These are phyloP conservation scores for Diorhabda elongata DNA, from an alignment of 1,140 invertebrate genomes.

Conservation along the genomic window DNA sequence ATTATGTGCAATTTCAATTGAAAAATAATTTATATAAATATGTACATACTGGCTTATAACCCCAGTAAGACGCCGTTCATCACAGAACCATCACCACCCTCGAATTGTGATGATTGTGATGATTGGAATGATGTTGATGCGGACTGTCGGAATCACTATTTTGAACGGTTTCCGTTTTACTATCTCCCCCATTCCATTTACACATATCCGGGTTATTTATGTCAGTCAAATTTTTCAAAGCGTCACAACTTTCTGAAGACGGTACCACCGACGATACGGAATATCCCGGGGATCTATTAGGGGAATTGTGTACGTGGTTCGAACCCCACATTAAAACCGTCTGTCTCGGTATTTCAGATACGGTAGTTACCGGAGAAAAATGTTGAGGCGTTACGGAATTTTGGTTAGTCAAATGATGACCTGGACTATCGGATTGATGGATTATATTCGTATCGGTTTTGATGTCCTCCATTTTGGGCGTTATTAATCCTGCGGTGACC, in stretches of 20 bases:
- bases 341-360: constrained; percentile 59
- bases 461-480: constrained; percentile 62
- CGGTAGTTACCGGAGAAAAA: constrained; percentile 43
- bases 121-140: constrained; percentile 42
- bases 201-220: constrained; percentile 49
- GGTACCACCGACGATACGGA: constrained; percentile 36
- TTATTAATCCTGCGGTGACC: constrained; percentile 53
- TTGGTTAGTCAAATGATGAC: constrained; percentile 45
- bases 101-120: constrained; percentile 46
- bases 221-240: constrained; percentile 57
- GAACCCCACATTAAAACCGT: constrained; percentile 84
- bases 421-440: constrained; percentile 46
- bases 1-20: constrained; percentile 28
- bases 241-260: constrained; percentile 46
- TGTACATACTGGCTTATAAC: constrained; percentile 37
- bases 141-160: constrained; percentile 41
- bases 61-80: constrained; percentile 39
- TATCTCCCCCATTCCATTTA: constrained; percentile 43
- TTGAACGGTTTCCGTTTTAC: constrained; percentile 34
- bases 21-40: constrained; percentile 21
- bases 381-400: constrained; percentile 51
- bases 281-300: constrained; percentile 51
- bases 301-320: constrained; percentile 46
- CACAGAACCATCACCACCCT: constrained; percentile 48
- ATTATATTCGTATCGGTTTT: constrained; percentile 52